Evolutionary conservation across 1,140 invertebrate species (phyloP), one percentile per base, ranked within the genome.

Genomic region (Cyclina sinensis): DNA sequence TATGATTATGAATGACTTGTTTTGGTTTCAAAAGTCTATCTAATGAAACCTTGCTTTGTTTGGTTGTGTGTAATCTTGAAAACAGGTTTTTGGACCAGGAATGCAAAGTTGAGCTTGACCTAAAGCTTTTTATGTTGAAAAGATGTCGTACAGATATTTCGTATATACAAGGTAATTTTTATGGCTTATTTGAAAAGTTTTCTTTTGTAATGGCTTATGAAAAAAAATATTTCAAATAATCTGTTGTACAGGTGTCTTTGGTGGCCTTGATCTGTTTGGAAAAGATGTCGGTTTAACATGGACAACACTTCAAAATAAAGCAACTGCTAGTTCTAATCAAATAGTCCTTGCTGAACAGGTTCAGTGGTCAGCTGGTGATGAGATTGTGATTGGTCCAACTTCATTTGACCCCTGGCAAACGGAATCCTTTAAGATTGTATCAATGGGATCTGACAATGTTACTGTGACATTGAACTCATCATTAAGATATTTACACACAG

Each of bases 261-360:
- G 95, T 48, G 93, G 93, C 11, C 89, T 95, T n/a, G 94, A 95
- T 78, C 76, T 95, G n/a, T 94, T 95, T 87, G 95, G 94, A 16
- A 91, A 90, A 57, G 88, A 92, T 32, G 73, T 89, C 0, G 90
- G 84, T 35, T 51, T 91, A 0, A 89, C 89, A 4, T 95, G 94
- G 94, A 95, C 95, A 18, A 79, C 81, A n/a, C 88, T 95, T 0
- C 87, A 87, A 11, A 24, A 65, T 12, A 93, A 93, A 27, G 94
- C 89, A 11, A 85, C 39, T 16, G 79, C 88, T 30, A 94, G 95
- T 16, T 86, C 85, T 3, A 91, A 74, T 14, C 81, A 81, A 48
- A 90, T 95, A 11, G 91, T 89, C 1, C 54, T 95, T 24, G 62
- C 76, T 0, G 89, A 92, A 24, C 35, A 87, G 1, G 94, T 95